Conservation (phyloP, 2,797 vertebrate species). For the Salarias fasciatus region DNA sequence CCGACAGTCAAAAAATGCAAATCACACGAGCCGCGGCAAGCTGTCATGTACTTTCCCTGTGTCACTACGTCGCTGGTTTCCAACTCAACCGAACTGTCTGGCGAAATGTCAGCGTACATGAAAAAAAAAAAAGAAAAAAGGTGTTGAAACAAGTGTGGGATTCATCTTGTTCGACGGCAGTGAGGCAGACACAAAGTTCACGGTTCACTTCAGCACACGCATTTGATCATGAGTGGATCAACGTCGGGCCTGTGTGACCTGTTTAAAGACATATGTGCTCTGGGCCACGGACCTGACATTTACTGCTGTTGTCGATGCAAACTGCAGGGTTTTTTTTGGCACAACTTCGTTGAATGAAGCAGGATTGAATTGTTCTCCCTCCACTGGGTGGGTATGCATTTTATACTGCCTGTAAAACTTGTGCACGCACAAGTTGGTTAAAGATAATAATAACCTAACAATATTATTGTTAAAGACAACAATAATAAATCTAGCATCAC, state of each 20-base stretch:
- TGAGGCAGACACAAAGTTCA: neutral
- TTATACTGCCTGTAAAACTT: too few species aligned
- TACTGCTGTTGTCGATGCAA: too few species aligned
- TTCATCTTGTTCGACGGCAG: neutral
- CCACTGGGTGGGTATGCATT: too few species aligned
- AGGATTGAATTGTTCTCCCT: too few species aligned
- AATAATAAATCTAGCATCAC: neutral
- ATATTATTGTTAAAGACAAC: too few species aligned
- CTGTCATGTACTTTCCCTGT: slow-evolving; percentile 37
- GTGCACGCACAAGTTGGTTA: too few species aligned
- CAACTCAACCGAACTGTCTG: slow-evolving; percentile 18
- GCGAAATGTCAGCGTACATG: slow-evolving; percentile 21
- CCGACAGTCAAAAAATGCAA: slow-evolving; percentile 43
- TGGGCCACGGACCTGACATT: too few species aligned
- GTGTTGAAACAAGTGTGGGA: slow-evolving; percentile 1
- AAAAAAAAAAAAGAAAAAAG: neutral
- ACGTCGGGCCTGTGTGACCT: too few species aligned
- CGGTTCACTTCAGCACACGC: slow-evolving; percentile 1
- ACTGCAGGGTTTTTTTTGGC: too few species aligned
- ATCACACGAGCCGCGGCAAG: slow-evolving; percentile 35
- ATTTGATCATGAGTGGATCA: neutral
- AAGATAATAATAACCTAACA: too few species aligned
- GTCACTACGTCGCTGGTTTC: slow-evolving; percentile 28
- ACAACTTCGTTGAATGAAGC: too few species aligned
- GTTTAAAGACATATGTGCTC: too few species aligned